Evolutionary conservation across 1,140 invertebrate species (phyloP).

Genomic region (Rhopalosiphum maidis): DNA sequence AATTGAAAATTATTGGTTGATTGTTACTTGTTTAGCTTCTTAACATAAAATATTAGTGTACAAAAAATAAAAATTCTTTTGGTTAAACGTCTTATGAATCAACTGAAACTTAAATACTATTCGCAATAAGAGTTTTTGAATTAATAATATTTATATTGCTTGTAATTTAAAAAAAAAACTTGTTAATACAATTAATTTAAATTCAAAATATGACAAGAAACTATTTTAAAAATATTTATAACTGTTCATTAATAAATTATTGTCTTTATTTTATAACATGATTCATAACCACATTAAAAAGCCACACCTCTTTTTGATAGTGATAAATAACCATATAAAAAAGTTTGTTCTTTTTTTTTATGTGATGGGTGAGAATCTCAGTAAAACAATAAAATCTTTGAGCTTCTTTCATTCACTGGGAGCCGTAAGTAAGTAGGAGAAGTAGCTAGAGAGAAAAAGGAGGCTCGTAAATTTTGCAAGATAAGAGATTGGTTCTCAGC

Average conservation of each 20-base stretch:
- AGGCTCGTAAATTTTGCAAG: slow-evolving; percentile 38
- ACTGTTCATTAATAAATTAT: neutral
- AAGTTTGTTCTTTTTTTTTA: neutral
- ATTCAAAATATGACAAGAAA: neutral
- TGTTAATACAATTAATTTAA: neutral
- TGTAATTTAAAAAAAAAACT: too few relatives aligned
- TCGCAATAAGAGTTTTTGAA: neutral
- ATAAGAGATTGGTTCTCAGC: slow-evolving; percentile 47
- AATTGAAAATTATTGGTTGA: neutral
- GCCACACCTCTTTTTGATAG: neutral
- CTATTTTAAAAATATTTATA: neutral
- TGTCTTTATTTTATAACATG: neutral
- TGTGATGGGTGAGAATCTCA: neutral
- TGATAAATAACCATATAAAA: neutral
- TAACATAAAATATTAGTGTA: neutral
- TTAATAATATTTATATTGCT: neutral
- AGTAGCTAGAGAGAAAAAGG: neutral
- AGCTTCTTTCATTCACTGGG: slow-evolving; percentile 6
- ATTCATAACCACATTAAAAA: neutral
- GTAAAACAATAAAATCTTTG: slow-evolving; percentile 35
- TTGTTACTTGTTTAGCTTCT: neutral
- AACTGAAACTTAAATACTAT: neutral
- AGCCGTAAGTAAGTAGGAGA: neutral
- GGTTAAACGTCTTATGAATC: neutral
- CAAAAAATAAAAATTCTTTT: neutral